Conservation (phyloP, 2,888 invertebrate genomes). For the Drosophila cognata region DNA sequence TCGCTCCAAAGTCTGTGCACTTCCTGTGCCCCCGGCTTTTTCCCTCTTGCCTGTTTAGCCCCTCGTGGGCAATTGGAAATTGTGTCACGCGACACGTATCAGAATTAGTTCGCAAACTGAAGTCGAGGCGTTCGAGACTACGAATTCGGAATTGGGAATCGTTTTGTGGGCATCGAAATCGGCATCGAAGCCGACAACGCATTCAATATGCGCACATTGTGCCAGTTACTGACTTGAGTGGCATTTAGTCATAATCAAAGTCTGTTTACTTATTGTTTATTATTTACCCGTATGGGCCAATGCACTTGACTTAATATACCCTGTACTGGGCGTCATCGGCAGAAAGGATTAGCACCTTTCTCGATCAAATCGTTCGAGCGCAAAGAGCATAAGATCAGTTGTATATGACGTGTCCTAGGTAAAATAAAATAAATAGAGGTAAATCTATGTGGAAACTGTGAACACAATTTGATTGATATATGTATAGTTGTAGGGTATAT, state of each 20-base stretch:
- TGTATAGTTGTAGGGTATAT: slow-evolving; percentile 24
- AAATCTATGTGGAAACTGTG: neutral
- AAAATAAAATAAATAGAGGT: no score
- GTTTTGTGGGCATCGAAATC: slow-evolving; percentile 8
- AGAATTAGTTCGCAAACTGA: slow-evolving; percentile 51
- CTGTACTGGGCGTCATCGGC: neutral
- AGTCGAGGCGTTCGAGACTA: slow-evolving; percentile 12
- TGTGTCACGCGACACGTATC: slow-evolving; percentile 72
- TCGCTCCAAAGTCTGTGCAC: slow-evolving; percentile 53
- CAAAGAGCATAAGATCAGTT: neutral
- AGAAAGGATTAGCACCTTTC: neutral
- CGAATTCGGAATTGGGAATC: slow-evolving; percentile 40
- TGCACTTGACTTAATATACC: slow-evolving; percentile 41
- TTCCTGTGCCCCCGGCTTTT: slow-evolving; percentile 53
- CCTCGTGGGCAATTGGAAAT: slow-evolving; percentile 46
- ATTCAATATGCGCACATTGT: slow-evolving; percentile 69
- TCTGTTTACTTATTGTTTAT: slow-evolving; percentile 24
- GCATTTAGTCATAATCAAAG: slow-evolving; percentile 21
- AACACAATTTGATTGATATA: neutral
- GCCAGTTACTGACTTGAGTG: slow-evolving; percentile 47
- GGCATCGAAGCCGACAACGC: slow-evolving; percentile 19
- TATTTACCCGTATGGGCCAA: slow-evolving; percentile 14
- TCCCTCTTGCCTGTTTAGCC: neutral
- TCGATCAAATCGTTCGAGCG: neutral
- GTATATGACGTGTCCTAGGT: no score